phyloP scores from a whole-genome alignment of 2,113 vertebrate genomes.

The Crypturellus undulatus region DNA sequence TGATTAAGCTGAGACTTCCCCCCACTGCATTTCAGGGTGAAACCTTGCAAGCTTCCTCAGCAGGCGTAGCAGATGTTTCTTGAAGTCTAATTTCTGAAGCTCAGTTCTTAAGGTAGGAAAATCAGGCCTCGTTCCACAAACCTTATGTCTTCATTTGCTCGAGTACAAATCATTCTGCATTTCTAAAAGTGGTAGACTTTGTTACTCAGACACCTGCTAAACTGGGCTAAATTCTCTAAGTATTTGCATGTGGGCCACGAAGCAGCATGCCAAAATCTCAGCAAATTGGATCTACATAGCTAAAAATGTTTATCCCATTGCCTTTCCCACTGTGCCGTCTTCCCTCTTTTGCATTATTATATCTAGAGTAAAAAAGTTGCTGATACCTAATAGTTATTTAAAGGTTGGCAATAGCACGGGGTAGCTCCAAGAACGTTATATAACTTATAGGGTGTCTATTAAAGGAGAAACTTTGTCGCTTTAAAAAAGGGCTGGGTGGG shows the following conservation, averaged over 20 bases:
- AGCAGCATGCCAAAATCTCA: background rate
- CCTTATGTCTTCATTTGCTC: background rate
- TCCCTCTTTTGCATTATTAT: background rate
- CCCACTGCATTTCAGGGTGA: background rate
- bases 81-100: background rate
- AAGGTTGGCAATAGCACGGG: conserved; percentile 3
- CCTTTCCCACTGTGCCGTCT: background rate
- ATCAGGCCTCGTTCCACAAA: background rate
- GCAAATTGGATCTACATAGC: background rate
- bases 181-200: background rate
- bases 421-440: conserved; percentile 56
- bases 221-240: background rate
- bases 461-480: conserved; percentile 14
- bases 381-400: conserved; percentile 6
- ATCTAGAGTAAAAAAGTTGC: background rate
- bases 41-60: background rate
- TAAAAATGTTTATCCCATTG: background rate
- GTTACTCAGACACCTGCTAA: background rate
- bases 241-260: fast-evolving
- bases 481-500: background rate
- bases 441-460: conserved; percentile 27
- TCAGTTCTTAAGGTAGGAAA: background rate
- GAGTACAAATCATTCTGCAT: background rate
- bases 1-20: background rate
- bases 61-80: background rate